Evolutionary conservation across 1,140 invertebrate genomes (phyloP).

Genomic region (Pantala flavescens): DNA sequence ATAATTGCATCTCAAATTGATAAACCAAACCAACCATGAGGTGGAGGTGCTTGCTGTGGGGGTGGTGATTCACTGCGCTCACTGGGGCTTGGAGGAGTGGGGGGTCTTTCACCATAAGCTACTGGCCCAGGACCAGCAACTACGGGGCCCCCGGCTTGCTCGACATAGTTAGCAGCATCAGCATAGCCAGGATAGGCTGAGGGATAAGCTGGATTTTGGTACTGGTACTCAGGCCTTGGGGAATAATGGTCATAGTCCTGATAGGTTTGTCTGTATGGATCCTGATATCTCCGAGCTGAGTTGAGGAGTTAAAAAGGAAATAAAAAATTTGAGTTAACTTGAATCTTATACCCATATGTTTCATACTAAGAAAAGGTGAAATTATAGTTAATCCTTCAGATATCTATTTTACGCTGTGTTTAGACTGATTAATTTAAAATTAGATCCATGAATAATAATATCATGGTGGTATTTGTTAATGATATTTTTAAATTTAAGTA

Average conservation of each 20-base stretch:
- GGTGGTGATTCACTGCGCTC: slow-evolving; percentile 50
- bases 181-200: slow-evolving; percentile 25
- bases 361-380: too few species aligned
- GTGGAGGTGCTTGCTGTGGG: slow-evolving; percentile 33
- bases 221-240: slow-evolving; percentile 33
- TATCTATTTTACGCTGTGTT: too few species aligned
- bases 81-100: slow-evolving; percentile 45
- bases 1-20: too few species aligned
- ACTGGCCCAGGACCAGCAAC: slow-evolving; percentile 1
- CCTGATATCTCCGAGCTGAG: slow-evolving; percentile 26
- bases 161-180: slow-evolving; percentile 31
- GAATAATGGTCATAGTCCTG: slow-evolving; percentile 51
- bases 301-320: slow-evolving; percentile 1
- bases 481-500: too few species aligned
- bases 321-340: too few species aligned
- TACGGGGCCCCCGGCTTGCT: slow-evolving; percentile 26
- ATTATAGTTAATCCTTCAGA: too few species aligned
- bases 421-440: too few species aligned
- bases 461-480: too few species aligned
- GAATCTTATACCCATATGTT: too few species aligned
- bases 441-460: too few species aligned
- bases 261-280: slow-evolving; percentile 34
- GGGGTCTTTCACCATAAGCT: slow-evolving; percentile 38
- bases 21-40: not conserved
- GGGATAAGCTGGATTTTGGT: slow-evolving; percentile 32